A percentile compares a stretch with the other conserved stretches of the same genome.
Conservation (phyloP, 2,797 vertebrate genomes). For the Sebastes goodei region DNA sequence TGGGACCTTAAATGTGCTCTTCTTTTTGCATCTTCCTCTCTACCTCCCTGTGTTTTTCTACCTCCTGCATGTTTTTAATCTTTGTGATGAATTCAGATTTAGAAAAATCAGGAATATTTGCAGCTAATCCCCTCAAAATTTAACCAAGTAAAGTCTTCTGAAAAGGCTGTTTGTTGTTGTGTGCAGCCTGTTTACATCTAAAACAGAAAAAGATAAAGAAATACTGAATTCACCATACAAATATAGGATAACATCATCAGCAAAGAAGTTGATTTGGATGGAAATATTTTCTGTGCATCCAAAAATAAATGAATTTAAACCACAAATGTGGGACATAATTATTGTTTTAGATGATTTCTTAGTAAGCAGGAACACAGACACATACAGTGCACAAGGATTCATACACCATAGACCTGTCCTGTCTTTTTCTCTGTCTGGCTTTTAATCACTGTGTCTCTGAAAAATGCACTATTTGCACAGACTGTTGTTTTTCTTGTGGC, state of each 20-base stretch:
- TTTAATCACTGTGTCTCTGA: constrained; percentile 21
- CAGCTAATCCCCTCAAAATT: neutral
- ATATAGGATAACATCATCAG: neutral
- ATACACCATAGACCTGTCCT: neutral
- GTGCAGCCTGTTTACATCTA: neutral
- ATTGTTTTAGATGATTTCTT: neutral
- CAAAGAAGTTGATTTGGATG: neutral
- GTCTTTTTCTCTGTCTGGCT: neutral
- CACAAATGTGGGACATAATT: neutral
- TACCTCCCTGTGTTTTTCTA: constrained; percentile 62
- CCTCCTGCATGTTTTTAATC: constrained; percentile 27
- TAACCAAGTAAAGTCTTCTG: neutral
- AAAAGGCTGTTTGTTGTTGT: neutral
- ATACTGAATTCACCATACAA: neutral
- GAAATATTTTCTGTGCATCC: neutral
- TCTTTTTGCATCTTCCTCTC: constrained; percentile 11
- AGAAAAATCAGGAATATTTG: neutral
- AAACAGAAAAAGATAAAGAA: neutral
- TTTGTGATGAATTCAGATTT: neutral
- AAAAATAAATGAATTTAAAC: neutral
- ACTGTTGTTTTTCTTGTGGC: constrained; percentile 33
- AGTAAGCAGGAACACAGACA: neutral
- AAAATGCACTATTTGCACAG: constrained; percentile 75
- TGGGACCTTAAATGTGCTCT: constrained; percentile 6
- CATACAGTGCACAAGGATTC: neutral